Conservation (phyloP, 2,113 vertebrate species). For the Sakesphorus luctuosus region DNA sequence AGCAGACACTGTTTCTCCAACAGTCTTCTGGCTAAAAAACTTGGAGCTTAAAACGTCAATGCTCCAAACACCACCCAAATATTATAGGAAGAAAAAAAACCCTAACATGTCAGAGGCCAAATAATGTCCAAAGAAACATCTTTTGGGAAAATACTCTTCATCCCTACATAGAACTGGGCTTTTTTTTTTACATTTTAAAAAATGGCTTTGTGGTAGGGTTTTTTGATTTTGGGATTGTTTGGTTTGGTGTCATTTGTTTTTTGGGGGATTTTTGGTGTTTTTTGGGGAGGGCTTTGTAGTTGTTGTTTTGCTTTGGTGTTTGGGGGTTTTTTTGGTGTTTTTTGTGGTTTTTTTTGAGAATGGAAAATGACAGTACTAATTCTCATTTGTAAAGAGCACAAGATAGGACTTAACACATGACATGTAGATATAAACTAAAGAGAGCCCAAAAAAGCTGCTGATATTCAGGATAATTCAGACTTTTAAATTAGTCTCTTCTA, state of each 20-base stretch:
- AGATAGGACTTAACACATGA: neutral
- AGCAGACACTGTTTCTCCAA: neutral
- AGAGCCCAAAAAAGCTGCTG: neutral
- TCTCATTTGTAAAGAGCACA: neutral
- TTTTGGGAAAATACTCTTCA: neutral
- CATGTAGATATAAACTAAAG: neutral
- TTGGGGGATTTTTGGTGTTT: neutral
- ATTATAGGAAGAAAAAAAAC: too few species aligned
- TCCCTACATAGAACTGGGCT: neutral
- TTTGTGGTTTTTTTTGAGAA: neutral
- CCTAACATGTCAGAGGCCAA: neutral
- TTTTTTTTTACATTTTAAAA: neutral
- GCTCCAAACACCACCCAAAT: neutral
- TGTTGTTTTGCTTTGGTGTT: neutral
- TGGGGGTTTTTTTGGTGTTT: neutral
- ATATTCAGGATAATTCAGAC: neutral
- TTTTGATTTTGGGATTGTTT: neutral
- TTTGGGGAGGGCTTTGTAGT: neutral
- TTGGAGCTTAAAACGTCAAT: neutral
- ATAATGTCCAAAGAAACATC: neutral
- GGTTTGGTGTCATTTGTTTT: neutral
- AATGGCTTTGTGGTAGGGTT: rapidly evolving
- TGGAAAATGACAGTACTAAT: neutral
- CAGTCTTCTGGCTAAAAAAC: neutral
- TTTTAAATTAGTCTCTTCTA: neutral